Evolutionary conservation across 2,113 vertebrate genomes (phyloP), one percentile per base, ranked within the genome.

Genomic region (Takifugu flavidus): DNA sequence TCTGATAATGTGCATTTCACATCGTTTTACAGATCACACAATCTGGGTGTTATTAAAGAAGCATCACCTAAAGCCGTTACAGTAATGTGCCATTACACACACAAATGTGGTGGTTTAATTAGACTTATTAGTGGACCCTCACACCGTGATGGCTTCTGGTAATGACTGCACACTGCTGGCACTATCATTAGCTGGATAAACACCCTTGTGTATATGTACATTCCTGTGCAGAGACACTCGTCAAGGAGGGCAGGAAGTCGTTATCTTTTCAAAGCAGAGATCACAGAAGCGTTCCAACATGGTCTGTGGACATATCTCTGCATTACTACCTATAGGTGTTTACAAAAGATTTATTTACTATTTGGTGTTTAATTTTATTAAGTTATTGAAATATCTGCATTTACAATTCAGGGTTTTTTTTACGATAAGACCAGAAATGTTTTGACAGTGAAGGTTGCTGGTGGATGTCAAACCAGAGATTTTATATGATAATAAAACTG

Each of bases 101-200:
- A 49, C 57, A 51, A 70, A 71, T 58, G 69, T 54, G 71, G 65
- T 20, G 6, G 46, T 15, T 55, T 82, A 80, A 82, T 79, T 74
- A 65, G 56, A 67, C 47, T 2, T 62, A 59, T 74, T 64, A 72
- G 67, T 14, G 29, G 50, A 49, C 66, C 68, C 72, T 72, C 58
- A 3, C 56, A 65, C 59, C 70, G 15, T 2, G 62, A 72, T 59
- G 61, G 68, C 74, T 71, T 55, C 52, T 73, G 60, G 63, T 76
- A 72, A 79, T 65, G 78, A 85, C 62, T 50, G 39, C 56, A 51
- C 67, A 67, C 73, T 62, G 83, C 75, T 63, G 72, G 78, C 62
- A 59, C 25, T 55, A 65, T 70, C 69, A 62, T 74, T 72, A 67
- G 25, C 12, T 25, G 56, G 42, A 58, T 62, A 67, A 70, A 71